Conservation (phyloP, 2,888 invertebrate species). For the Bugulina stolonifera region DNA sequence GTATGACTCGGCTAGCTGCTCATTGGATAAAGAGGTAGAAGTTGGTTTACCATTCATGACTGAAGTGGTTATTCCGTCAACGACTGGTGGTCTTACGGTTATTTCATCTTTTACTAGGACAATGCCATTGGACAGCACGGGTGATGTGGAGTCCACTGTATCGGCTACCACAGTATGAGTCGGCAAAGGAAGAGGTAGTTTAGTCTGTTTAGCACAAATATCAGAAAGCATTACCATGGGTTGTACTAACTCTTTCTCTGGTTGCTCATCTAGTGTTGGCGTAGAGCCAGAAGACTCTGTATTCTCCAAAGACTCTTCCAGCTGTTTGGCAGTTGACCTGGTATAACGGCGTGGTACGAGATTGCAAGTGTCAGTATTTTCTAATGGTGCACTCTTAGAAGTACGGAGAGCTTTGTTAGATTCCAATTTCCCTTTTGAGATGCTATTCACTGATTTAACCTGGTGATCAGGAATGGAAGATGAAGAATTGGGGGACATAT, state of each 20-base stretch:
- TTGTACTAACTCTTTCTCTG: neutral
- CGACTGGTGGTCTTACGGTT: too few relatives aligned
- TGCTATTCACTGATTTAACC: too few relatives aligned
- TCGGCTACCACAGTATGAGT: neutral
- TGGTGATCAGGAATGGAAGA: too few relatives aligned
- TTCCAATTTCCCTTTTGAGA: too few relatives aligned
- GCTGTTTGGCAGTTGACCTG: neutral
- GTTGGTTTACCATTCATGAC: neutral
- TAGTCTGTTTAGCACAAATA: neutral
- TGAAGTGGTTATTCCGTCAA: neutral
- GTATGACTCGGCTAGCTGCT: neutral
- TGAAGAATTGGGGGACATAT: too few relatives aligned
- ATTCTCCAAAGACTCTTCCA: neutral
- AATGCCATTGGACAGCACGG: too few relatives aligned
- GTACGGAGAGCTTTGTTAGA: too few relatives aligned
- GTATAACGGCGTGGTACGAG: neutral
- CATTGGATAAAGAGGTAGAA: neutral
- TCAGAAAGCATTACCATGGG: constrained; percentile 1
- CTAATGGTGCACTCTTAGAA: too few relatives aligned
- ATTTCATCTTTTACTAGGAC: too few relatives aligned
- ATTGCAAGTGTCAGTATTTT: neutral
- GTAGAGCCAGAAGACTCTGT: neutral
- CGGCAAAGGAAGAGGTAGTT: neutral
- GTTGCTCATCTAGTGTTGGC: neutral
- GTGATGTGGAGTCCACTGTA: too few relatives aligned